Evolutionary conservation across 2,113 vertebrate genomes (phyloP).

Genomic region (Gobiocypris rarus): DNA sequence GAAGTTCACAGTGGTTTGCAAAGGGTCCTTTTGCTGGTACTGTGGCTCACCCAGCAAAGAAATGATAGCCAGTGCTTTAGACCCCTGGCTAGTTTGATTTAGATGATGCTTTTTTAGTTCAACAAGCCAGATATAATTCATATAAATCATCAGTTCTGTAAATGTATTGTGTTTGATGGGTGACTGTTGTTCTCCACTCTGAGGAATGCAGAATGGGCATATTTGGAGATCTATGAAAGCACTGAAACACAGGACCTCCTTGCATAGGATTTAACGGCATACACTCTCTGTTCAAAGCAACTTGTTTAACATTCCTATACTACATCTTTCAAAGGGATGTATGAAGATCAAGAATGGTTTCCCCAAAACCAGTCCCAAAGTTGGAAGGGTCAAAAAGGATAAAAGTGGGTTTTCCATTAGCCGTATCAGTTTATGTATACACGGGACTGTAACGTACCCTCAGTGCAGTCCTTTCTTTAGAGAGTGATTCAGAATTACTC

Average conservation of each 20-base stretch:
- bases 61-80: neutral
- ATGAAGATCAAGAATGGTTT: neutral
- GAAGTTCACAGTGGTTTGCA: neutral
- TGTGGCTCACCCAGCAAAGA: neutral
- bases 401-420: neutral
- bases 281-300: neutral
- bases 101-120: neutral
- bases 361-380: neutral
- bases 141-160: conserved; percentile 11
- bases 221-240: conserved; percentile 20
- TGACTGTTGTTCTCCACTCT: neutral
- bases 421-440: conserved; percentile 16
- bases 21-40: neutral
- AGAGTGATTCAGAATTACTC: conserved; percentile 3
- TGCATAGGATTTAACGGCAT: neutral
- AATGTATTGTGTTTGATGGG: neutral
- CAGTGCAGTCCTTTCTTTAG: neutral
- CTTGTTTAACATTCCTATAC: conserved; percentile 23
- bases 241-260: neutral
- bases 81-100: conserved; percentile 6
- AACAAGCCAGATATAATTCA: conserved; percentile 10
- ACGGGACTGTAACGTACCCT: neutral
- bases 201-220: conserved; percentile 16
- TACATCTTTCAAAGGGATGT: conserved; percentile 16
- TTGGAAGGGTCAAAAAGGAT: neutral